phyloP scores from a whole-genome alignment of 1,140 invertebrate species.

The Heliconius nattereri region DNA sequence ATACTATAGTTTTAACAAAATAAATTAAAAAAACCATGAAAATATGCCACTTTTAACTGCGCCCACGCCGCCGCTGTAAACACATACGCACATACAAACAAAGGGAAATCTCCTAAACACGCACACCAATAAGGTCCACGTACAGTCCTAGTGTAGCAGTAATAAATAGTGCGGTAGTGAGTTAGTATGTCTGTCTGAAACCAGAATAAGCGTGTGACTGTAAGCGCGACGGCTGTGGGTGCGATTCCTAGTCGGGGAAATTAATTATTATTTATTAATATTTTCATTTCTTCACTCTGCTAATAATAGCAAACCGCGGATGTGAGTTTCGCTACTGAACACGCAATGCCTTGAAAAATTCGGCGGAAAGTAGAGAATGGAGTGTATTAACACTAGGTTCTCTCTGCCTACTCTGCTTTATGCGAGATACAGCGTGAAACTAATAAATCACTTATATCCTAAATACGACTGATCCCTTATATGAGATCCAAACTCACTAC shows the following conservation, averaged over 20 bases:
- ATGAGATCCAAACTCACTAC: too few species aligned
- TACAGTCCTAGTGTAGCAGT: background rate
- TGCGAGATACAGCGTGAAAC: background rate
- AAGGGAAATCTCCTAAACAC: conserved; percentile 41
- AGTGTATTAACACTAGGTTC: too few species aligned
- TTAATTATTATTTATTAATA: too few species aligned
- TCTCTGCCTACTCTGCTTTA: too few species aligned
- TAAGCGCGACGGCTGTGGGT: too few species aligned
- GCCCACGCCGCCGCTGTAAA: conserved; percentile 45
- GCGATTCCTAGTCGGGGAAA: too few species aligned
- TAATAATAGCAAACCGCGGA: background rate
- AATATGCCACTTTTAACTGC: conserved; percentile 40
- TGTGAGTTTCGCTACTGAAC: background rate
- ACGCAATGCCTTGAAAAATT: background rate
- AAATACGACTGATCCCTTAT: too few species aligned
- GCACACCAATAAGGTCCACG: conserved; percentile 24
- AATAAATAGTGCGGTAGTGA: background rate
- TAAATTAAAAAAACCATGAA: conserved; percentile 41
- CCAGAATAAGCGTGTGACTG: background rate
- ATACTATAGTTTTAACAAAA: background rate
- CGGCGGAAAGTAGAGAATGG: too few species aligned
- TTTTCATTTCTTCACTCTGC: background rate
- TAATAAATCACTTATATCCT: background rate
- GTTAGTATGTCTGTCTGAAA: background rate
- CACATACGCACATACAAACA: conserved; percentile 37